Percentiles rank a stretch among this genome's conserved stretches.
These are phyloP conservation scores for Rhinichthys osculus DNA, from an alignment of 2,797 vertebrate genomes.

Conservation along the genomic window DNA sequence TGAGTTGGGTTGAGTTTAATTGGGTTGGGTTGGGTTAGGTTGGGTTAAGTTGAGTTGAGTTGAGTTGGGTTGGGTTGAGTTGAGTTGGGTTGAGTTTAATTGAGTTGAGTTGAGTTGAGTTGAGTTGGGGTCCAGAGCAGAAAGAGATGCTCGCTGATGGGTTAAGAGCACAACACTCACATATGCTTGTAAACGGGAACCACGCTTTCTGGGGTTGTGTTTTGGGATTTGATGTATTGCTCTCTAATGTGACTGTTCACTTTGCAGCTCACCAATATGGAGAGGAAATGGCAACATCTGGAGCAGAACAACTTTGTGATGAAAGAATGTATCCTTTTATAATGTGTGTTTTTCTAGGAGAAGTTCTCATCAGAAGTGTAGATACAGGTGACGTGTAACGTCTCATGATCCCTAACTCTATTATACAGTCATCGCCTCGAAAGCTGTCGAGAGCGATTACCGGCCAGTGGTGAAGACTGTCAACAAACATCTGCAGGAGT, in stretches of 20 bases:
- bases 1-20: too few species aligned
- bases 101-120: neutral
- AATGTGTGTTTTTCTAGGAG: neutral
- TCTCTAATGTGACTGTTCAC: slow-evolving; percentile 36
- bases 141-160: neutral
- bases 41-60: neutral
- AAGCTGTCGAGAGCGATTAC: slow-evolving; percentile 93
- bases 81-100: too few species aligned
- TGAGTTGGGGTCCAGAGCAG: too few species aligned
- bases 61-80: neutral
- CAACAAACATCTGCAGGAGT: slow-evolving; percentile 84
- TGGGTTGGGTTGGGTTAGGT: neutral
- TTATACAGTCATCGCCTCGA: slow-evolving; percentile 90
- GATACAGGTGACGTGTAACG: neutral
- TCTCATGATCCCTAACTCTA: slow-evolving; percentile 76
- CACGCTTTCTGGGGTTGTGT: neutral
- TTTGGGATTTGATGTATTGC: neutral
- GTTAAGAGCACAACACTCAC: neutral
- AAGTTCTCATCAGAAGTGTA: neutral
- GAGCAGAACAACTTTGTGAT: slow-evolving; percentile 99
- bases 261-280: slow-evolving; percentile 92
- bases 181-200: neutral
- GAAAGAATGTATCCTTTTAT: slow-evolving; percentile 97
- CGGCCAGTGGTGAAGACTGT: slow-evolving; percentile 83
- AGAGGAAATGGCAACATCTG: slow-evolving; percentile 95